phyloP scores from a whole-genome alignment of 2,113 vertebrate species.

The Tychaedon coryphoeus region DNA sequence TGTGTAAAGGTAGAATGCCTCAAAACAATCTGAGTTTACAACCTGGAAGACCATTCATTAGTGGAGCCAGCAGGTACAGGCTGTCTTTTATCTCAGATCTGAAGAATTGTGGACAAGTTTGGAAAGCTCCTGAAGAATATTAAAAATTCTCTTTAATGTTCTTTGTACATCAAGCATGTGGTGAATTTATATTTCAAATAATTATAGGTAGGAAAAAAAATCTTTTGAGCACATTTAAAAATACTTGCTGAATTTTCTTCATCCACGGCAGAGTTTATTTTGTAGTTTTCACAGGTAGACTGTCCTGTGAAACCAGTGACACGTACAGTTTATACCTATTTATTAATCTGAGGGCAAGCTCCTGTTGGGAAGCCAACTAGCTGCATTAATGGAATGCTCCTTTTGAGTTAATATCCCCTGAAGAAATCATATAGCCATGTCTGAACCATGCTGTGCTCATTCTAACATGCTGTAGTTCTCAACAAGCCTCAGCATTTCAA shows the following conservation, averaged over 20 bases:
- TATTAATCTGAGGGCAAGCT: constrained; percentile 40
- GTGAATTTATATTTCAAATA: constrained; percentile 8
- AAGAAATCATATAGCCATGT: background rate
- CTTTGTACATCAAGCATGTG: background rate
- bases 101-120: background rate
- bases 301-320: background rate
- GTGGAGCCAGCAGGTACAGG: background rate
- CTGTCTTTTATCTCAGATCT: constrained; percentile 25
- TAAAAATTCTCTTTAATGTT: background rate
- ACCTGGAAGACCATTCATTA: background rate
- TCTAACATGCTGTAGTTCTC: background rate
- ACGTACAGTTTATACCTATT: constrained; percentile 9
- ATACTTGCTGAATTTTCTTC: background rate
- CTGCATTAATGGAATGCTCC: background rate
- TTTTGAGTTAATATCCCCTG: constrained; percentile 1
- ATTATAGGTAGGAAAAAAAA: background rate
- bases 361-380: constrained; percentile 36
- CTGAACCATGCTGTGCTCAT: constrained; percentile 16
- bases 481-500: constrained; percentile 11
- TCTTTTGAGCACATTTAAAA: background rate
- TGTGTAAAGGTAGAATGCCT: background rate
- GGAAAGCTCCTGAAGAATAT: background rate
- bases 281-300: background rate
- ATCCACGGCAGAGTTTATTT: background rate
- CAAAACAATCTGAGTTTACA: background rate